These are phyloP conservation scores for Plagodis pulveraria DNA, from an alignment of 2,888 invertebrate genomes.

Conservation along the genomic window DNA sequence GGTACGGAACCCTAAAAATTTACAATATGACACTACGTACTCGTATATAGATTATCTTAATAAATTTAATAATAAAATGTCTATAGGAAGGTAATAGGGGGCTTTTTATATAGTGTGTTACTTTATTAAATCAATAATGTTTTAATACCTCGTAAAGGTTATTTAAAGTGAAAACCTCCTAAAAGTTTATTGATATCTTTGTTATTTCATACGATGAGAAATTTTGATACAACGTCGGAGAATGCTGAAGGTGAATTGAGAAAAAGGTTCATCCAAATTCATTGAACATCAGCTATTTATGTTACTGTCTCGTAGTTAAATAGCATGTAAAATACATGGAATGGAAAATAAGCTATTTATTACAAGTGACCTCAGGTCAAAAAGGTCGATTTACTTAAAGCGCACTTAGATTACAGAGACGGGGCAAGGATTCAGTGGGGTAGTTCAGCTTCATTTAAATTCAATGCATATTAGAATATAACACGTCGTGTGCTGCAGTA, in stretches of 20 bases:
- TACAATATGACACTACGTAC: no score
- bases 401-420: neutral
- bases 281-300: slow-evolving; percentile 13
- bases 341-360: slow-evolving; percentile 15
- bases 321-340: slow-evolving; percentile 16
- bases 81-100: no score
- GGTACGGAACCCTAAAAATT: no score
- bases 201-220: neutral
- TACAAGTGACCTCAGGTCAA: slow-evolving; percentile 11
- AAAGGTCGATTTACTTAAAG: slow-evolving; percentile 4
- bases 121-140: no score
- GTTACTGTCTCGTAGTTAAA: slow-evolving; percentile 6
- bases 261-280: slow-evolving; percentile 20
- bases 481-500: no score
- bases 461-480: no score
- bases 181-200: no score
- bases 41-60: no score
- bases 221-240: slow-evolving; percentile 2
- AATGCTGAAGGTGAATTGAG: slow-evolving; percentile 16
- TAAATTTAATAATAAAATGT: no score
- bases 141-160: no score
- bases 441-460: neutral
- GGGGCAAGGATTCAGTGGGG: neutral
- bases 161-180: no score
- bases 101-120: no score